Evolutionary conservation across 2,113 vertebrate genomes (phyloP).

Genomic region (Sterrhoptilus dennistouni): DNA sequence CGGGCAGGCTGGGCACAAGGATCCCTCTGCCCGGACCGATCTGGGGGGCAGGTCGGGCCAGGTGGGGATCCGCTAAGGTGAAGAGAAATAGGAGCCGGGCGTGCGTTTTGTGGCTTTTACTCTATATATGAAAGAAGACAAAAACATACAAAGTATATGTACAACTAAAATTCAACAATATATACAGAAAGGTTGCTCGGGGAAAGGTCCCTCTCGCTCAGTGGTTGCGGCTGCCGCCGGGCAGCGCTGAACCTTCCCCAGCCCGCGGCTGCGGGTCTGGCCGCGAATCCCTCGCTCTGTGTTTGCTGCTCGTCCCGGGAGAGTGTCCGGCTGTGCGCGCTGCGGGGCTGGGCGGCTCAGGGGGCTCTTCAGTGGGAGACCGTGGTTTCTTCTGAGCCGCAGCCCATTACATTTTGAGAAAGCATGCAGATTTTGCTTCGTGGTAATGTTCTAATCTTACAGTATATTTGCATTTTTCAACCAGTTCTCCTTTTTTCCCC

Average conservation of each 20-base stretch:
- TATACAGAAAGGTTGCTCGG: constrained; percentile 93
- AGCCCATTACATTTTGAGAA: constrained; percentile 65
- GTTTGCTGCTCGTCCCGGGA: constrained; percentile 59
- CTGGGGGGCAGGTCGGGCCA: background rate
- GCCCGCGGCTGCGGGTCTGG: constrained; percentile 21
- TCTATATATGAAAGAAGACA: constrained; percentile 97
- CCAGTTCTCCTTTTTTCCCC: background rate
- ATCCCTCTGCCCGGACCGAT: background rate
- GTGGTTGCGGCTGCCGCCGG: background rate
- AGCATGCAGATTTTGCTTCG: constrained; percentile 68
- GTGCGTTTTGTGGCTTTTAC: constrained; percentile 89
- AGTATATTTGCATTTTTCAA: constrained; percentile 36
- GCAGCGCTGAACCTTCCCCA: constrained; percentile 42
- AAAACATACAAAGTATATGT: constrained; percentile 99
- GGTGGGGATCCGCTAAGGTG: background rate
- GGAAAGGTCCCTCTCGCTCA: constrained; percentile 72
- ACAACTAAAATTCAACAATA: constrained; percentile 98
- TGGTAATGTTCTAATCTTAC: constrained; percentile 57
- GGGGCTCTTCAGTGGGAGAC: background rate
- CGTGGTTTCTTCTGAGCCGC: constrained; percentile 40
- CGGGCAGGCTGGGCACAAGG: background rate
- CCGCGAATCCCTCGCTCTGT: constrained; percentile 41
- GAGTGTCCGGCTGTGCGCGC: background rate
- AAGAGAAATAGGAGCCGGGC: constrained; percentile 75
- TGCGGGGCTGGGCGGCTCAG: constrained; percentile 5